These are phyloP conservation scores for Nomada fabriciana DNA, from an alignment of 2,888 invertebrate genomes.

Conservation along the genomic window DNA sequence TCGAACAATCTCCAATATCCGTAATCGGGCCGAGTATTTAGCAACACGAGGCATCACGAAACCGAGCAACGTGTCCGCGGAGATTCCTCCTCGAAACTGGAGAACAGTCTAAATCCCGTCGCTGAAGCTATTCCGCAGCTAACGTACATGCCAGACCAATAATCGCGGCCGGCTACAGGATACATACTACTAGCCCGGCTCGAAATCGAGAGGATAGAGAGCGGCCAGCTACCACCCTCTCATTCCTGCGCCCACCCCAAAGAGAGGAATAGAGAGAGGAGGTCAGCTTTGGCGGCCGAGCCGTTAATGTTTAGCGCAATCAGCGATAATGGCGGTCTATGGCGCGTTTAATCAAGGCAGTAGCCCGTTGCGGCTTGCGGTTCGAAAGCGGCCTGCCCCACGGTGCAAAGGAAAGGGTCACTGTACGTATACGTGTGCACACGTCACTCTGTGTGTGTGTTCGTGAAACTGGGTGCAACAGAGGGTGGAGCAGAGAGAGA, in stretches of 20 bases:
- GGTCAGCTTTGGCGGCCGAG: conserved; percentile 74
- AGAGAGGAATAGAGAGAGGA: conserved; percentile 39
- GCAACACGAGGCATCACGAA: background rate
- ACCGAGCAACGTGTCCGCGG: conserved; percentile 18
- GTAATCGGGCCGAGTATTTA: background rate
- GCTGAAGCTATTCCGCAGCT: conserved; percentile 46
- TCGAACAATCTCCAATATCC: background rate
- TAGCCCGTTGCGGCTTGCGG: conserved; percentile 84
- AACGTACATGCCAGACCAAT: conserved; percentile 59
- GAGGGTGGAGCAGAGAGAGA: conserved; percentile 43
- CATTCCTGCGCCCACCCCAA: background rate
- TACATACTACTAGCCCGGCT: conserved; percentile 44
- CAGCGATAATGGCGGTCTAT: conserved; percentile 85
- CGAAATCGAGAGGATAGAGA: conserved; percentile 63
- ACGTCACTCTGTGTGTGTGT: background rate
- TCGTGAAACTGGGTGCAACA: conserved; percentile 24
- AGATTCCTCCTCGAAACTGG: conserved; percentile 31
- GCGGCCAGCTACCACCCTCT: background rate
- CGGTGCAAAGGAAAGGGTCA: conserved; percentile 79
- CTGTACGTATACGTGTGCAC: conserved; percentile 7
- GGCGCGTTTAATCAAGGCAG: conserved; percentile 85
- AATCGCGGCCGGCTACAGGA: conserved; percentile 61
- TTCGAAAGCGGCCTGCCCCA: conserved; percentile 77
- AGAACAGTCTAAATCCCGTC: conserved; percentile 55
- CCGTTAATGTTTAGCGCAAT: conserved; percentile 85